Conservation (phyloP, 2,888 invertebrate genomes). For the Hymenopus coronatus region DNA sequence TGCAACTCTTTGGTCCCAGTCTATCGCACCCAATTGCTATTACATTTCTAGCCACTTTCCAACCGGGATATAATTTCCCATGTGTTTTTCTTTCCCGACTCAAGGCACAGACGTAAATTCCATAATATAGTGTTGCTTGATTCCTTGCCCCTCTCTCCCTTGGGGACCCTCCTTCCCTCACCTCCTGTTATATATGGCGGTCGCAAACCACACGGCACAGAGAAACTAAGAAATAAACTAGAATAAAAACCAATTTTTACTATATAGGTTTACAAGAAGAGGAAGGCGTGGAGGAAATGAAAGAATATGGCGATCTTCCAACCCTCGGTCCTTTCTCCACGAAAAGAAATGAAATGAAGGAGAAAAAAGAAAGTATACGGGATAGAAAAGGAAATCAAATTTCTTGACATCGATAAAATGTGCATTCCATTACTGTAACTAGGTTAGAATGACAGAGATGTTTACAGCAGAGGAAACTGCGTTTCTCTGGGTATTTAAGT, state of each 20-base stretch:
- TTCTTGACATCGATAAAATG: slow-evolving; percentile 20
- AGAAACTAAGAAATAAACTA: slow-evolving; percentile 18
- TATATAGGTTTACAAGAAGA: slow-evolving; percentile 16
- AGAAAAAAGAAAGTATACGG: slow-evolving; percentile 14
- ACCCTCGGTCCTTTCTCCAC: neutral
- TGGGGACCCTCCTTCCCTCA: neutral
- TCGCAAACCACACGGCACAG: slow-evolving; percentile 15
- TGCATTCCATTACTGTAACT: neutral
- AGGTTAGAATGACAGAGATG: neutral
- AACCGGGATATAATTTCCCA: slow-evolving; percentile 30
- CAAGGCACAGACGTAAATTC: slow-evolving; percentile 24
- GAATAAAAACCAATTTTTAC: slow-evolving; percentile 19
- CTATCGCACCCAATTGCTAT: neutral
- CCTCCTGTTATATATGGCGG: slow-evolving; percentile 11
- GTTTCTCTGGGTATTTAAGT: neutral
- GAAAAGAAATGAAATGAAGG: slow-evolving; percentile 29
- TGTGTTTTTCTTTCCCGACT: slow-evolving; percentile 21
- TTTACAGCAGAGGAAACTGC: neutral
- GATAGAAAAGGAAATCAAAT: slow-evolving; percentile 23
- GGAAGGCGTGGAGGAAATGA: slow-evolving; percentile 29
- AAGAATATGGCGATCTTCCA: slow-evolving; percentile 29
- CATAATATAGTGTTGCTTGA: slow-evolving; percentile 30
- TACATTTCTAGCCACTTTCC: neutral
- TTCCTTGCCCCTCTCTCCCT: slow-evolving; percentile 12
- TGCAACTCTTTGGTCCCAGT: neutral